Base-by-base conservation (phyloP, 2,888 invertebrate genomes). In the Xylophagus ater region DNA sequence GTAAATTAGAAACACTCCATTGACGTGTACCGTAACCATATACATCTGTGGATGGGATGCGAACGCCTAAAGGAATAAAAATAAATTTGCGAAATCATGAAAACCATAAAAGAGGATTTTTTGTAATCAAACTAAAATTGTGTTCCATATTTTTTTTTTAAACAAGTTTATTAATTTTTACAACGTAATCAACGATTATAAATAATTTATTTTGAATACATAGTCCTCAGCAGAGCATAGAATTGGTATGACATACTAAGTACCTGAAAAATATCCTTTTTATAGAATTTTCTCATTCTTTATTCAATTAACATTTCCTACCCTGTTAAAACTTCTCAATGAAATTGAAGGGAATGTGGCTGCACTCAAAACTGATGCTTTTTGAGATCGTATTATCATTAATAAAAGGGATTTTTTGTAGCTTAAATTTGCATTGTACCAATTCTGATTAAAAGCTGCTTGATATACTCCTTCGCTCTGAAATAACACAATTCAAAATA, bases 241-340 rank as follows among this genome's bases (percentile, higher is more conserved):
- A 60, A 60, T 40, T 60, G 60, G 37, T 60, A 61, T 4, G 60
- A 59, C 3, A 61, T 41, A 33, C 58, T 58, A 20, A 57, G 44
- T 4, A 61, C 46, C 61, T 61, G 45, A 2, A 53, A 24, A n/a
- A 31, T 17, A 17, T 13, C 7, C 17, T 33, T n/a, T 12, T 8
- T 13, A 13, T 6, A 34, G n/a, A n/a, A n/a, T n/a, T n/a, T n/a
- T n/a, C n/a, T n/a, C n/a, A n/a, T n/a, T 23, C 3, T 8, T 6
- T 9, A 23, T 23, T 23, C 4, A n/a, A 33, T 32, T 19, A 4
- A 14, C 24, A 13, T 5, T 23, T 8, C 26, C 7, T 20, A 35
- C 35, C 28, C 26, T 35, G 13, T 35, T 35, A 15, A 35, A 35
- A 26, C 35, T 35, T 35, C 35, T 13, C 18, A 35, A 26, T 12